Percentiles rank a stretch among this genome's conserved stretches.
Conservation (phyloP, 2,113 vertebrate genomes). For the Mixornis gularis region DNA sequence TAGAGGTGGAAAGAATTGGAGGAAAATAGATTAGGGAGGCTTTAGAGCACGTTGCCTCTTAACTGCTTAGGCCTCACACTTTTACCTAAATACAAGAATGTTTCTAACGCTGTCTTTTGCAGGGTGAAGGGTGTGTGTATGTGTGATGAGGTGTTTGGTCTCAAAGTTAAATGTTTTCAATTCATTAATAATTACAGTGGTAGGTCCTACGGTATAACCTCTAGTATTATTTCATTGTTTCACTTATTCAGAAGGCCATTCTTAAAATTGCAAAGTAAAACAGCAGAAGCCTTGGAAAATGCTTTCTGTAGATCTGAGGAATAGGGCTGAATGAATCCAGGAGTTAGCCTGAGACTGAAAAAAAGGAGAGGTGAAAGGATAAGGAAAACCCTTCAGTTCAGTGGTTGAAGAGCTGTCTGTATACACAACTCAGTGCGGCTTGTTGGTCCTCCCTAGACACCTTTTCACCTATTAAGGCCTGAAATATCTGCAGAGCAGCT, state of each 20-base stretch:
- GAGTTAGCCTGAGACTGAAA: not conserved
- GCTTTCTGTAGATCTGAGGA: not conserved
- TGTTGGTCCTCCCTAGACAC: accelerated
- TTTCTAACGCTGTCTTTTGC: slow-evolving; percentile 23
- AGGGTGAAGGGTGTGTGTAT: not conserved
- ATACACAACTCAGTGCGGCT: accelerated
- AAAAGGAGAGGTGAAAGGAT: not conserved
- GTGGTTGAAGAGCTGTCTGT: not conserved
- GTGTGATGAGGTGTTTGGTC: not conserved
- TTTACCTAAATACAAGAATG: slow-evolving; percentile 53
- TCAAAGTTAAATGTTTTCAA: not conserved
- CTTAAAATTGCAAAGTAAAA: not conserved
- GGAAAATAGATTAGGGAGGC: slow-evolving; percentile 59
- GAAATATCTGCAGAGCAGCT: not conserved
- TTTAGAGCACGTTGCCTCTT: slow-evolving; percentile 51
- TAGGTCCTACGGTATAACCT: not conserved
- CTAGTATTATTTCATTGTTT: not conserved
- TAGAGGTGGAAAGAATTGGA: slow-evolving; percentile 63
- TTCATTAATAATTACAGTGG: not conserved
- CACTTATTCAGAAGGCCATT: not conserved
- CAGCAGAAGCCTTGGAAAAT: not conserved
- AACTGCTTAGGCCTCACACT: slow-evolving; percentile 43
- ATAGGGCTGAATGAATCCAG: not conserved
- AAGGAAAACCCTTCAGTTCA: not conserved
- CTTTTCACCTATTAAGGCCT: not conserved